Evolutionary conservation across 2,888 invertebrate genomes (phyloP), one percentile per base, ranked within the genome.

Genomic region (Chesias legatella): DNA sequence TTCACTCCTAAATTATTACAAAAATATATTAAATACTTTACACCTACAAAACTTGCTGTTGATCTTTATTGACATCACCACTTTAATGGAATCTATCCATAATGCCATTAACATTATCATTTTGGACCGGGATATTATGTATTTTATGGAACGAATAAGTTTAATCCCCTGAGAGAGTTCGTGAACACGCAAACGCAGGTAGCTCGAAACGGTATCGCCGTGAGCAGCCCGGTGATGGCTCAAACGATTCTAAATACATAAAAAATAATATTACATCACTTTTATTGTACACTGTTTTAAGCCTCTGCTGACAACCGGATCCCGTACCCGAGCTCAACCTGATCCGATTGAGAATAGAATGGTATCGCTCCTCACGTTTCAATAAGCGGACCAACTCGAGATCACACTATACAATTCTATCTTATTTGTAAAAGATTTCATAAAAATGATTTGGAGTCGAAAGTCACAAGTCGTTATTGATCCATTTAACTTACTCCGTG

Each of bases 31-130:
- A 17, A 17, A 17, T 17, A 17, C 13, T 2, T 17, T 17, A 17
- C 32, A 28, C 10, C 8, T 21, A 67, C 61, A 65, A 62, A 71
- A 53, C 54, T 50, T 43, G 52, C 39, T 53, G 51, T 54, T 73
- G 72, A 73, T 73, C 70, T 76, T 75, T 77, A 78, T 72, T 70
- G 67, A 64, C 69, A 73, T 69, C 63, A 68, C 62, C 63, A 63
- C 55, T 66, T 70, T 76, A 75, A 79, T 76, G 72, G 73, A 73
- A 70, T 63, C 57, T 60, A 62, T 61, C 69, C 64, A 61, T 78
- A 75, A 77, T 77, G 65, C 73, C 71, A 76, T 79, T 76, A 74
- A 72, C 69, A 72, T 74, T 67, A 66, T 66, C 65, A 67, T 73
- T 67, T 70, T 67, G 60, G 60, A 67, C 60, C 67, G 67, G 53